Evolutionary conservation across 2,113 vertebrate genomes (phyloP), one percentile per base, ranked within the genome.

Genomic region (Cygnus atratus): DNA sequence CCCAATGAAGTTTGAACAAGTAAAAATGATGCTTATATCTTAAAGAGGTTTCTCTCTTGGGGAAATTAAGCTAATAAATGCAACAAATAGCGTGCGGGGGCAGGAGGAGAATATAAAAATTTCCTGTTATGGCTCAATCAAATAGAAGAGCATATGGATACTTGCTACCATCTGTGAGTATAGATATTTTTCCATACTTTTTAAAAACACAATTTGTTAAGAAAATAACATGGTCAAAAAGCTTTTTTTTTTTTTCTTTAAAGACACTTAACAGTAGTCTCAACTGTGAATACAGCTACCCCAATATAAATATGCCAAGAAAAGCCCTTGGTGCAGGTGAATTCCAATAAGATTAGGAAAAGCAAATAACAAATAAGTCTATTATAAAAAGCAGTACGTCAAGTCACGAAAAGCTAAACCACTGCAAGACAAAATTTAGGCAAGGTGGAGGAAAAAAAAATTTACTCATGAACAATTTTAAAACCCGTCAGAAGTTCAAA

Each of bases 1-100:
- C 31, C 78, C 76, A 84, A 48, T 48, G 44, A 17, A 79, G 71
- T 71, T 59, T 74, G 46, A 92, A 77, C 26, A 87, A 95, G 70
- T 88, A 52, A 97, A 96, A 90, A 84, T 44, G 20, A 87, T 77
- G 95, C 48, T 79, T 77, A 16, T 7, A 92, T 94, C 72, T 93
- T 83, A 48, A 86, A 94, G 90, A 91, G 81, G 70, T 92, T 93
- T 92, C 71, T 93, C 73, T 96, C 78, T 73, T 41, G 58, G n/a
- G 58, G 75, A 96, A 96, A 96, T 92, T 17, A 95, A 94, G 50
- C 61, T 52, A 92, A 59, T 76, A 78, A 88, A 75, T 3, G 46
- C 90, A 95, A 87, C 63, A 78, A 95, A 78, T 74, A 81, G 57
- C 8, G 61, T 25, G 31, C 0, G 3, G 11, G 48, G 33, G 62